Conservation (phyloP, 2,797 vertebrate species). For the Loris lydekkerianus region DNA sequence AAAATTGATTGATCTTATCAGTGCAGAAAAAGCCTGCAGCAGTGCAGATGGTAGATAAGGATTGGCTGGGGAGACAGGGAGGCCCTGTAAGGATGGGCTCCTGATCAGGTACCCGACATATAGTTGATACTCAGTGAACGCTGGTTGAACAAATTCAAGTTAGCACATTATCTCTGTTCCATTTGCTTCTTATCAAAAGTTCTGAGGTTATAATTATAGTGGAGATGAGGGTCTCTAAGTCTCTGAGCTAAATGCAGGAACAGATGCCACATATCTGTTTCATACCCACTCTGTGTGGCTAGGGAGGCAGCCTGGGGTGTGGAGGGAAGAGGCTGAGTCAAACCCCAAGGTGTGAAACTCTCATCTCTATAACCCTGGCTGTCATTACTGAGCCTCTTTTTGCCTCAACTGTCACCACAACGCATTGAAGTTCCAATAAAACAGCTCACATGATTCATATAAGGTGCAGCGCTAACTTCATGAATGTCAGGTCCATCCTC, state of each 20-base stretch:
- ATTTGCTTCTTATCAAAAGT: constrained; percentile 43
- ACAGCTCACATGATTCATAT: background rate
- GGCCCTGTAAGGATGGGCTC: background rate
- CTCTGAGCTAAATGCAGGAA: constrained; percentile 14
- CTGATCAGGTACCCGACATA: background rate
- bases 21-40: background rate
- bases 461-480: background rate
- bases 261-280: background rate
- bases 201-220: background rate
- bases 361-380: background rate
- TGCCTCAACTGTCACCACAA: background rate
- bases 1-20: background rate
- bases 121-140: background rate
- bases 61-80: background rate
- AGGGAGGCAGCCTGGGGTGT: background rate
- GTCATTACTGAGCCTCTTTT: background rate
- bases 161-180: background rate
- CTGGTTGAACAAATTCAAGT: background rate
- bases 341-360: background rate
- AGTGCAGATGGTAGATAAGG: background rate
- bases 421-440: background rate
- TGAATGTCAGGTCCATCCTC: background rate
- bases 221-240: background rate
- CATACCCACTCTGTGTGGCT: background rate
- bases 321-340: background rate